phyloP scores from a whole-genome alignment of 2,888 invertebrate genomes.

The Cheilosia soror region DNA sequence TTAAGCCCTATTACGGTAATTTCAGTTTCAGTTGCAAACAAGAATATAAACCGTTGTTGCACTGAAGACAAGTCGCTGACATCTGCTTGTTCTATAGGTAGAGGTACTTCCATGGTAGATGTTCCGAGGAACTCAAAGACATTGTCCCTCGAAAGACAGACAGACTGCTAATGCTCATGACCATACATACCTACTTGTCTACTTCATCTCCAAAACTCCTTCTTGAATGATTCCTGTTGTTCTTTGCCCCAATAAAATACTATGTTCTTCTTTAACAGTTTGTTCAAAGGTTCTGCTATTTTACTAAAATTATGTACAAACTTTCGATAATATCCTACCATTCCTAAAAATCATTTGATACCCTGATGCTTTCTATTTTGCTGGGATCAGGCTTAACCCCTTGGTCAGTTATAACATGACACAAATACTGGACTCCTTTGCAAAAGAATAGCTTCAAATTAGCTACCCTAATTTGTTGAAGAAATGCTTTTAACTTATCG shows the following conservation, averaged over 20 bases:
- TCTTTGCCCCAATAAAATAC: slow-evolving; percentile 12
- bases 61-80: no score
- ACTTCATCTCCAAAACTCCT: no score
- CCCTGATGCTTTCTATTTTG: slow-evolving; percentile 20
- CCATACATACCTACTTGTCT: no score
- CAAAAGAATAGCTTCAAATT: slow-evolving; percentile 26
- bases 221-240: slow-evolving; percentile 23
- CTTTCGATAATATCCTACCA: slow-evolving; percentile 11
- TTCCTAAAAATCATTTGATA: slow-evolving; percentile 22
- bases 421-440: slow-evolving; percentile 68
- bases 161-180: no score
- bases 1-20: no score
- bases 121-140: no score
- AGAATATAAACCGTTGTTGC: no score
- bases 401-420: slow-evolving; percentile 76
- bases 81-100: no score
- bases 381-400: slow-evolving; percentile 46
- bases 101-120: no score
- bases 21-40: no score
- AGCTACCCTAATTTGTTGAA: slow-evolving; percentile 28
- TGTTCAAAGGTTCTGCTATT: slow-evolving; percentile 63
- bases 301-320: slow-evolving; percentile 38
- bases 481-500: slow-evolving; percentile 24
- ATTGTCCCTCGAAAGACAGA: no score
- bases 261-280: slow-evolving; percentile 54